Evolutionary conservation across 2,113 vertebrate genomes (phyloP), one percentile per base, ranked within the genome.

Genomic region (Tyrannus savana): DNA sequence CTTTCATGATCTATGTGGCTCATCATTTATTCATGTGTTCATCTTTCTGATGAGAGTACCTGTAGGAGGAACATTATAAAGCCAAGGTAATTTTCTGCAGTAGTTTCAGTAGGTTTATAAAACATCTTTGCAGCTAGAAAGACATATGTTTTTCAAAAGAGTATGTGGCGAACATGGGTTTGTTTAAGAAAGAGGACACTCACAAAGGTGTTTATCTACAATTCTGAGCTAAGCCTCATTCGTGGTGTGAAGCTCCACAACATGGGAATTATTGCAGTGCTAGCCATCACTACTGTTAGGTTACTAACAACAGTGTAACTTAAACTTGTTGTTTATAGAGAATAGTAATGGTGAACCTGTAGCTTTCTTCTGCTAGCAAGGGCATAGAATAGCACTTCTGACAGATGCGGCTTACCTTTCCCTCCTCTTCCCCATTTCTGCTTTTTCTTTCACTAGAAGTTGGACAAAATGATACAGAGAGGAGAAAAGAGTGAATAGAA

Each of bases 1-100:
- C 58, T 82, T 89, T 84, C 28, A 30, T 60, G 60, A 74, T 89
- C 23, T 64, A 89, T 50, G 30, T 97, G 88, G 50, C 60, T 95
- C 39, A 79, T 96, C 47, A 86, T 93, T 97, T 97, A 93, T 94
- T 96, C 95, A 91, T 93, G 37, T 78, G 88, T 83, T 96, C 84
- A 77, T 95, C 90, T 93, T 89, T 93, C 93, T 97, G 83, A 86
- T 85, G 78, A 95, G 82, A 94, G 68, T 95, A 67, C 56, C 59
- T 80, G 95, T 97, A 94, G 95, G 85, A 97, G 87, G 91, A 64
- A 90, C 49, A 75, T 93, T 85, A 83, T 49, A 84, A 97, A 97
- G 76, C 46, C 78, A 95, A 81, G 73, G 88, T 93, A 95, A 89
- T 94, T 97, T 97, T 97, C 86, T 94, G 55, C 75, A 91, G 47